These are phyloP conservation scores for Drosophila anomalata DNA, from an alignment of 2,888 invertebrate genomes.

Conservation along the genomic window DNA sequence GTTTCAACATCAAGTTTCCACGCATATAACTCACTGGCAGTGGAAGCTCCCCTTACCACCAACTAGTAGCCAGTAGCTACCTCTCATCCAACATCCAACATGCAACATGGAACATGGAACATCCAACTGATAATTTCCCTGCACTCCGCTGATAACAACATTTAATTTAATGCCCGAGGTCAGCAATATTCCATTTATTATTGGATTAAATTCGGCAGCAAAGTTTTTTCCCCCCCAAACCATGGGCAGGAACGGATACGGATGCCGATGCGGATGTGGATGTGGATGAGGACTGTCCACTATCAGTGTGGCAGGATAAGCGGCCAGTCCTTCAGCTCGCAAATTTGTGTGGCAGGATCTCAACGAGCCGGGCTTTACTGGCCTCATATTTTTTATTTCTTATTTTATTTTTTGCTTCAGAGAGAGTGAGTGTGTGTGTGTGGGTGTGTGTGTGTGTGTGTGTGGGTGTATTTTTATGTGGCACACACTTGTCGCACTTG, in stretches of 20 bases:
- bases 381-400: not conserved
- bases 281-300: conserved; percentile 40
- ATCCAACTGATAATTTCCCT: conserved; percentile 83
- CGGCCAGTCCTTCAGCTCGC: conserved; percentile 55
- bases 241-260: not conserved
- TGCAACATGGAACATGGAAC: not conserved
- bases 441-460: conserved; percentile 27
- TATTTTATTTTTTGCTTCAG: too few relatives aligned
- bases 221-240: conserved; percentile 61
- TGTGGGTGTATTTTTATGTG: conserved; percentile 54
- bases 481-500: conserved; percentile 73
- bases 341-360: conserved; percentile 63
- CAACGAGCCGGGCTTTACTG: conserved; percentile 33
- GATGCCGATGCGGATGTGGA: not conserved
- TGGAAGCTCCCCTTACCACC: not conserved
- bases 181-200: conserved; percentile 85
- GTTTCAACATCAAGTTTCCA: conserved; percentile 59
- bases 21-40: conserved; percentile 59
- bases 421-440: not conserved
- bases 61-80: not conserved
- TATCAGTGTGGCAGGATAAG: conserved; percentile 67
- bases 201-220: conserved; percentile 84
- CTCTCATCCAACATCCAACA: not conserved
- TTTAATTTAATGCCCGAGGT: conserved; percentile 85
- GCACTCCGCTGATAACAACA: conserved; percentile 84